Evolutionary conservation across 2,888 invertebrate genomes (phyloP).

Genomic region (Drosophila austrosaltans): DNA sequence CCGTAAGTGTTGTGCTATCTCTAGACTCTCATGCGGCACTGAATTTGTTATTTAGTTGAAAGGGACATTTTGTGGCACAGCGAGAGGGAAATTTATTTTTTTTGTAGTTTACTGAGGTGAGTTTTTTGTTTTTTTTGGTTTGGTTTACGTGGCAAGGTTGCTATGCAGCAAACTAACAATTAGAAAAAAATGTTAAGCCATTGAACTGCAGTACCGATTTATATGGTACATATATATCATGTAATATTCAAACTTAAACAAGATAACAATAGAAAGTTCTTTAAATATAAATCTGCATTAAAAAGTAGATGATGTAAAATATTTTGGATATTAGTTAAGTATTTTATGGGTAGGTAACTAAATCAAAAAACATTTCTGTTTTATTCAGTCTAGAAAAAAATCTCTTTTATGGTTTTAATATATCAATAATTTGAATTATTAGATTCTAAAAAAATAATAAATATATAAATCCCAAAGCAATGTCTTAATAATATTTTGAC

Average conservation of each 20-base stretch:
- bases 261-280: not conserved
- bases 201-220: conserved; percentile 1
- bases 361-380: too few relatives aligned
- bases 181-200: not conserved
- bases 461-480: too few relatives aligned
- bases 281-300: too few relatives aligned
- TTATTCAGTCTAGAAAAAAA: too few relatives aligned
- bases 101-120: conserved; percentile 36
- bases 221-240: not conserved
- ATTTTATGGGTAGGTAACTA: too few relatives aligned
- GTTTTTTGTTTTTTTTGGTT: not conserved
- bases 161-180: conserved; percentile 16
- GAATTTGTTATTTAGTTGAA: conserved; percentile 41
- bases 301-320: too few relatives aligned
- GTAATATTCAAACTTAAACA: not conserved
- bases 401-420: too few relatives aligned
- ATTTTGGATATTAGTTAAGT: too few relatives aligned
- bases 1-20: conserved; percentile 11
- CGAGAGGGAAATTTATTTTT: conserved; percentile 53
- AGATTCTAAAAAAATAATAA: too few relatives aligned
- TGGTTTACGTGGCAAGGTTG: conserved; percentile 19
- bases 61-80: conserved; percentile 28
- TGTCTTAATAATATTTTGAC: too few relatives aligned
- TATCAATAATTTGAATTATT: too few relatives aligned
- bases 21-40: conserved; percentile 17